Evolutionary conservation across 2,888 invertebrate genomes (phyloP).

Genomic region (Sarcophaga rosellei): DNA sequence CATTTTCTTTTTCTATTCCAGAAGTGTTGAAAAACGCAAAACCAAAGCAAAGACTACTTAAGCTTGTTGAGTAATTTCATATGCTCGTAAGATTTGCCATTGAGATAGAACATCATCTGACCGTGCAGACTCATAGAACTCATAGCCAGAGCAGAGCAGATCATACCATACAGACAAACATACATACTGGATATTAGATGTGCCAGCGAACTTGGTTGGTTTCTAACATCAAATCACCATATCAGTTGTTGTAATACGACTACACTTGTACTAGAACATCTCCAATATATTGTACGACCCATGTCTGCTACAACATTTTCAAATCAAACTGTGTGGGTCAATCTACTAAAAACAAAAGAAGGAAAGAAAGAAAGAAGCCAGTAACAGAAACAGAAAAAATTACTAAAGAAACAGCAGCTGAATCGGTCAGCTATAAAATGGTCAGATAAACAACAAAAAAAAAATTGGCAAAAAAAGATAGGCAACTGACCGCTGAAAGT

Average conservation of each 20-base stretch:
- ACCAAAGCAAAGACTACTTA: conserved; percentile 12
- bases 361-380: background rate
- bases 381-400: conserved; percentile 51
- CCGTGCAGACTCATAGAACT: background rate
- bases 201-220: conserved; percentile 21
- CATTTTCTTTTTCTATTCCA: background rate
- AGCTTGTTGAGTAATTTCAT: conserved; percentile 35
- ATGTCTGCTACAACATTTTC: conserved; percentile 1
- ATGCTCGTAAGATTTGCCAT: conserved; percentile 49
- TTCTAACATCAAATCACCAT: conserved; percentile 63
- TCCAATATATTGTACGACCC: conserved; percentile 15
- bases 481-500: conserved; percentile 12
- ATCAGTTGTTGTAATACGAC: conserved; percentile 57
- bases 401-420: conserved; percentile 54
- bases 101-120: conserved; percentile 44
- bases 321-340: conserved; percentile 60
- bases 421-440: conserved; percentile 56
- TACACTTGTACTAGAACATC: conserved; percentile 42
- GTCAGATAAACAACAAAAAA: conserved; percentile 17
- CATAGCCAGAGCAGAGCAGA: too few species aligned
- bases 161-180: background rate
- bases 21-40: conserved; percentile 54
- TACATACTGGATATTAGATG: background rate
- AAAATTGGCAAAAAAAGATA: conserved; percentile 1
- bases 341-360: conserved; percentile 29